Evolutionary conservation across 1,140 invertebrate species (phyloP).

Genomic region (Drosophila pseudoobscura): DNA sequence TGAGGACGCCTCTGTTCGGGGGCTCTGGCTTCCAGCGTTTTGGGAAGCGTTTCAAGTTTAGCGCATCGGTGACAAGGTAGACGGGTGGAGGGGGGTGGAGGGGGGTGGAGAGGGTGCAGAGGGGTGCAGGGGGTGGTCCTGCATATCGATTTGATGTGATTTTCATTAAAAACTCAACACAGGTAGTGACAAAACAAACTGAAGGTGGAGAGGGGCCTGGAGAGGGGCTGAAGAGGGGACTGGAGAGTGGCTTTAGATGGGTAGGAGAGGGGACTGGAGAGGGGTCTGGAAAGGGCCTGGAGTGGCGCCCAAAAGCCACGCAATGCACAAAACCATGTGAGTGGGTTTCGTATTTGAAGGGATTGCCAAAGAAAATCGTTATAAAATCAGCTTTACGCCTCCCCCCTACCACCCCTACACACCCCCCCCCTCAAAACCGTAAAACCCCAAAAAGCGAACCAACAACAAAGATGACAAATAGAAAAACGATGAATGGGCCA

Average conservation of each 20-base stretch:
- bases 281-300: too few relatives aligned
- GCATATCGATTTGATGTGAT: slow-evolving; percentile 79
- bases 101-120: background rate
- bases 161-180: slow-evolving; percentile 76
- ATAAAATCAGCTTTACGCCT: slow-evolving; percentile 60
- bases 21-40: slow-evolving; percentile 9
- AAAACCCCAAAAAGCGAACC: background rate
- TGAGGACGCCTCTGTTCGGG: slow-evolving; percentile 9
- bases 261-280: background rate
- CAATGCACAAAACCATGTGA: slow-evolving; percentile 51
- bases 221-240: too few relatives aligned
- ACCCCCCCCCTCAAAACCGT: background rate
- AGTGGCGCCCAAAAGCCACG: slow-evolving; percentile 25
- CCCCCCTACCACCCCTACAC: background rate
- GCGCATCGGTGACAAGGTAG: slow-evolving; percentile 27
- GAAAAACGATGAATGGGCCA: slow-evolving; percentile 39
- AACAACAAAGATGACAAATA: slow-evolving; percentile 45
- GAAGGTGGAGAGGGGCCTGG: background rate
- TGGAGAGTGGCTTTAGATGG: too few relatives aligned
- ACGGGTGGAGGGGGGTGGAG: background rate
- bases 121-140: slow-evolving; percentile 31
- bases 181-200: slow-evolving; percentile 56
- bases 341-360: slow-evolving; percentile 7
- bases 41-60: slow-evolving; percentile 50
- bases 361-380: slow-evolving; percentile 55